Base-by-base conservation (phyloP, 2,888 invertebrate genomes). In the Drosophila meridiana region DNA sequence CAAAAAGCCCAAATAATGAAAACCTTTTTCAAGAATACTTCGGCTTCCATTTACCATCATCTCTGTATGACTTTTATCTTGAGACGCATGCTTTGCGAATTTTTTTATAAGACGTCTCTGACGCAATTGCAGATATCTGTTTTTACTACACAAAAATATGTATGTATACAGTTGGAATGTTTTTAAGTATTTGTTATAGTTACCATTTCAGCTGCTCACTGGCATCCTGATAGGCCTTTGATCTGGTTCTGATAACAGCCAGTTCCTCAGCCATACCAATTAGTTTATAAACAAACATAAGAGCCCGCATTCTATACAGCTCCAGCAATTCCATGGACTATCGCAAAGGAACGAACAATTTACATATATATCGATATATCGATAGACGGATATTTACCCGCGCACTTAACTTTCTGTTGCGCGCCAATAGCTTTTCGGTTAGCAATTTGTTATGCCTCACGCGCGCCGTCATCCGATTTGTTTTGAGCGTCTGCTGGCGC, bases 241-340 rank as follows among this genome's bases (percentile, higher is more conserved):
- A 38, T 30, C 20, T 71, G 6, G 30, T 4, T 32, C 60, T 72
- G 9, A 32, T 14, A 1, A 9, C 20, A 28, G 42, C 13, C n/a
- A 74, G 38, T 34, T 71, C 74, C 20, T 48, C 38, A 2, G 45
- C 38, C 64, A 61, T 71, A 1, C 57, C 64, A 13, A 40, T 14
- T 0, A 40, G 26, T 8, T 70, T 63, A 13, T 32, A n/a, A 5
- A n/a, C 20, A 11, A 74, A 69, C 52, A 61, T 71, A 7, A 58
- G 20, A 8, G 53, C 28, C 9, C 78, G 60, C 9, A 34, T 55
- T 45, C 9, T 40, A 34, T 61, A 77, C 0, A 55, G 14, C 14
- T 77, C 58, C 26, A 38, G 40, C 20, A 57, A 14, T 4, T 65
- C 65, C 2, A 0, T 3, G 3, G 38, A n/a, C 62, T 62, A 28